Conservation (phyloP, 2,797 vertebrate genomes). For the Pterois miles region DNA sequence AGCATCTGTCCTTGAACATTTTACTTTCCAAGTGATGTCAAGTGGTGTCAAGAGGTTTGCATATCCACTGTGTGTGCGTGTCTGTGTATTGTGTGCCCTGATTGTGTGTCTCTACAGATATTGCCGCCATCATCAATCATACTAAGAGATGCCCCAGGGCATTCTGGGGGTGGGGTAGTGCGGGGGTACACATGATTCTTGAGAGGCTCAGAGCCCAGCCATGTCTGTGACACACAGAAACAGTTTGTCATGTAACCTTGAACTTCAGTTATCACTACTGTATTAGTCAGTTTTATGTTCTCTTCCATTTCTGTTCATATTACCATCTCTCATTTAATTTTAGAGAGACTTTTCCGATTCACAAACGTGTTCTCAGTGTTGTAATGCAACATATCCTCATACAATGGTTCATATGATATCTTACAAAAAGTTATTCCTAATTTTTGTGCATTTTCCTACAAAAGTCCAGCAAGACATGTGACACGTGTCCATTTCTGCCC, state of each 20-base stretch:
- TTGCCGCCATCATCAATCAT: constrained; percentile 41
- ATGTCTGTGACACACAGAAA: background rate
- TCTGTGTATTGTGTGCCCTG: background rate
- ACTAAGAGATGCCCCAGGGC: constrained; percentile 6
- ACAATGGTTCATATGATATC: no score
- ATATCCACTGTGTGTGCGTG: background rate
- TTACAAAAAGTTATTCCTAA: no score
- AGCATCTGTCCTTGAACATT: background rate
- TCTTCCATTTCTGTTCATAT: background rate
- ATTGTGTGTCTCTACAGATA: constrained; percentile 1
- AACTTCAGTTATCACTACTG: constrained; percentile 8
- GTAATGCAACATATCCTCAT: background rate
- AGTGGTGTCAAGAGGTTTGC: constrained; percentile 1
- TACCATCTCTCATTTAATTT: background rate
- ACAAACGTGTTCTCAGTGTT: background rate
- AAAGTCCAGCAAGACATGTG: no score
- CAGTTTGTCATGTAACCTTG: constrained; percentile 5
- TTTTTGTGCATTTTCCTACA: no score
- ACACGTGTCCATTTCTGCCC: no score
- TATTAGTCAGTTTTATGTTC: background rate
- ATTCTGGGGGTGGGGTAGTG: no score
- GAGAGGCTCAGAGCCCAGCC: constrained; percentile 2
- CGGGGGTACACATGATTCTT: constrained; percentile 46
- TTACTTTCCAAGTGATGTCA: background rate
- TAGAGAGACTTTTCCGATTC: background rate